These are phyloP conservation scores for Anoncus sp. DNA, from an alignment of 2,888 invertebrate species.

Conservation along the genomic window DNA sequence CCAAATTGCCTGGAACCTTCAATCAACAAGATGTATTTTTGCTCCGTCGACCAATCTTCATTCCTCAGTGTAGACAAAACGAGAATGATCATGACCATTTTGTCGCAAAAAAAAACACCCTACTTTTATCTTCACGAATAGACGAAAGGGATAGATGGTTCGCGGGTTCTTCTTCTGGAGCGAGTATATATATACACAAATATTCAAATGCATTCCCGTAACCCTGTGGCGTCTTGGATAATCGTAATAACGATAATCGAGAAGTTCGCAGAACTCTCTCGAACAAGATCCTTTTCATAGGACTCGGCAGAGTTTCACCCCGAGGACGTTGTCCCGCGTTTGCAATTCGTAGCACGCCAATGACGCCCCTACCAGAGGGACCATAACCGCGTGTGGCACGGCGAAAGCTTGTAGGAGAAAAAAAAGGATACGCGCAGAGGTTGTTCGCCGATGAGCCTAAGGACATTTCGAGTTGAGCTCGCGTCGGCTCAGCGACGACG, in stretches of 20 bases:
- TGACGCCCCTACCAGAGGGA: conserved; percentile 37
- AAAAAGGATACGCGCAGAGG: conserved; percentile 4
- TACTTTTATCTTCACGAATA: too few relatives aligned
- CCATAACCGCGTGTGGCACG: conserved; percentile 16
- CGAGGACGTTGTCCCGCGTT: conserved; percentile 58
- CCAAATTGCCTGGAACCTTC: too few relatives aligned
- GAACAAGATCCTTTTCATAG: conserved; percentile 32
- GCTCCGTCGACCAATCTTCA: too few relatives aligned
- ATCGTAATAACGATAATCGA: conserved; percentile 62
- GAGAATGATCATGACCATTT: too few relatives aligned
- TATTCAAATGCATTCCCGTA: conserved; percentile 41
- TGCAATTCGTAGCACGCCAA: conserved; percentile 59
- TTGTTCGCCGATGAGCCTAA: conserved; percentile 43
- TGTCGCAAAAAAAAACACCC: too few relatives aligned
- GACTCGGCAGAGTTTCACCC: conserved; percentile 36
- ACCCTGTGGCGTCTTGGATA: conserved; percentile 56
- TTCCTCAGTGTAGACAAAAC: too few relatives aligned
- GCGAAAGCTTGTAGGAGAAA: conserved; percentile 22
- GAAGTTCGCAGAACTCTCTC: conserved; percentile 48
- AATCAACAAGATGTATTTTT: too few relatives aligned
- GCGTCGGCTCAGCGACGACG: conserved; percentile 38
- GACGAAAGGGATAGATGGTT: too few relatives aligned
- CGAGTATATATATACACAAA: conserved; percentile 17
- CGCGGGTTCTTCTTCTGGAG: too few relatives aligned
- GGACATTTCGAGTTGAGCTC: conserved; percentile 57